phyloP scores from a whole-genome alignment of 2,888 invertebrate genomes.

The Cerceris rybyensis region DNA sequence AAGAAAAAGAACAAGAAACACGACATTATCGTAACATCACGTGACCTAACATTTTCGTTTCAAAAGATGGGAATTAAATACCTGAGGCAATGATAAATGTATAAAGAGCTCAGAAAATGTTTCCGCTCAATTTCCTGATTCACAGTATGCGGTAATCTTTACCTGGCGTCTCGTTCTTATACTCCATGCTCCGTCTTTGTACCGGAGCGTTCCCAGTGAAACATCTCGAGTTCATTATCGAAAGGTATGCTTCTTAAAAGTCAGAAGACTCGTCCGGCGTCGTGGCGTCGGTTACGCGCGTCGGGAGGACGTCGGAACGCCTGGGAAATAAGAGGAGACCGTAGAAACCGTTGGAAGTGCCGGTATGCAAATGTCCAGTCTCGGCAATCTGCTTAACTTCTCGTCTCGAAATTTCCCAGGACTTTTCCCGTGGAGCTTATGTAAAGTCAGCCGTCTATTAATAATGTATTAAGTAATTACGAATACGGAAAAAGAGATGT shows the following conservation, averaged over 20 bases:
- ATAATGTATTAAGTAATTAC: slow-evolving; percentile 80
- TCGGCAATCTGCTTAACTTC: slow-evolving; percentile 78
- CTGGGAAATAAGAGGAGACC: slow-evolving; percentile 38
- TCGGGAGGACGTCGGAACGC: slow-evolving; percentile 12
- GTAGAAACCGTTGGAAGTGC: slow-evolving; percentile 48
- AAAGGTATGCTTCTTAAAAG: slow-evolving; percentile 50
- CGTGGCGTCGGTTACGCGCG: slow-evolving; percentile 28
- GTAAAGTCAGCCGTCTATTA: slow-evolving; percentile 78
- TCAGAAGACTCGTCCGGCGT: slow-evolving; percentile 43
- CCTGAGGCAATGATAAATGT: no score
- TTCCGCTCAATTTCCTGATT: not conserved
- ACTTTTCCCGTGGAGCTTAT: slow-evolving; percentile 73
- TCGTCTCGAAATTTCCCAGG: slow-evolving; percentile 71
- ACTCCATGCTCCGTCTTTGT: not conserved
- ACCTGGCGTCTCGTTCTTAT: not conserved
- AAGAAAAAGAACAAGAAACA: no score
- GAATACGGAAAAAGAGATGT: slow-evolving; percentile 70
- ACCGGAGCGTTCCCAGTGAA: not conserved
- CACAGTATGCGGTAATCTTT: not conserved
- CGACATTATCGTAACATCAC: no score
- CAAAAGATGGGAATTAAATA: no score
- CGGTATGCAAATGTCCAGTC: slow-evolving; percentile 77
- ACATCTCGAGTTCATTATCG: slow-evolving; percentile 45
- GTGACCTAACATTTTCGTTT: no score
- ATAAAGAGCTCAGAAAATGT: not conserved